Evolutionary conservation across 2,888 invertebrate species (phyloP).

Genomic region (Endomychus coccineus): DNA sequence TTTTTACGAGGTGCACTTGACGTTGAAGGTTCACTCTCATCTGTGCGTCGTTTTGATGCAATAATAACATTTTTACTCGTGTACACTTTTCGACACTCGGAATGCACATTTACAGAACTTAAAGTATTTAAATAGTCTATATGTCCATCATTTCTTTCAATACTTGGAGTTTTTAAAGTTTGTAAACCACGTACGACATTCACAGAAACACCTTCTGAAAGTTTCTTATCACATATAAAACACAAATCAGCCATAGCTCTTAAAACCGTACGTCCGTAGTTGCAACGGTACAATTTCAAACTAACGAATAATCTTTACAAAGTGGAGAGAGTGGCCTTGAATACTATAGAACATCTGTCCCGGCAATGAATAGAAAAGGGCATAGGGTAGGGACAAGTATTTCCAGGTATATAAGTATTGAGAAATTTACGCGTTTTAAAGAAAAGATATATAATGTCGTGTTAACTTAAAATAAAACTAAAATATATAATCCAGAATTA

Average conservation of each 20-base stretch:
- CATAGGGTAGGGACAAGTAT: slow-evolving; percentile 9
- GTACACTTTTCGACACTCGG: slow-evolving; percentile 16
- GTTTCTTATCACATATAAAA: slow-evolving; percentile 18
- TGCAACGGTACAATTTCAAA: slow-evolving; percentile 13
- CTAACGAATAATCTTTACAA: slow-evolving; percentile 8
- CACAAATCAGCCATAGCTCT: slow-evolving; percentile 20
- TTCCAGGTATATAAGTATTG: background rate
- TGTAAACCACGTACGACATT: slow-evolving; percentile 21
- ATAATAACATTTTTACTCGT: slow-evolving; percentile 5
- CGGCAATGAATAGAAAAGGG: slow-evolving; percentile 9
- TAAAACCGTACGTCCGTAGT: slow-evolving; percentile 17
- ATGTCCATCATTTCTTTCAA: slow-evolving; percentile 21
- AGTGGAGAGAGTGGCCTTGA: slow-evolving; percentile 9
- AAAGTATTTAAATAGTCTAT: slow-evolving; percentile 21
- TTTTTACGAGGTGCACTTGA: slow-evolving; percentile 18
- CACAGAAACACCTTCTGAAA: slow-evolving; percentile 19
- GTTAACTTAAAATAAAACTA: no score
- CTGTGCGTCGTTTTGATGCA: background rate
- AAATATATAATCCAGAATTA: no score
- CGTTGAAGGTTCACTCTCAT: slow-evolving; percentile 15
- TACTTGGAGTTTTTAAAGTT: slow-evolving; percentile 21
- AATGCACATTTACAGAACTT: slow-evolving; percentile 21
- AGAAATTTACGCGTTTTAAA: no score
- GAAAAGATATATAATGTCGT: no score
- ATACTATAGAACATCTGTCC: slow-evolving; percentile 7